phyloP scores from a whole-genome alignment of 2,113 vertebrate species.

The Thamnaconus septentrionalis region DNA sequence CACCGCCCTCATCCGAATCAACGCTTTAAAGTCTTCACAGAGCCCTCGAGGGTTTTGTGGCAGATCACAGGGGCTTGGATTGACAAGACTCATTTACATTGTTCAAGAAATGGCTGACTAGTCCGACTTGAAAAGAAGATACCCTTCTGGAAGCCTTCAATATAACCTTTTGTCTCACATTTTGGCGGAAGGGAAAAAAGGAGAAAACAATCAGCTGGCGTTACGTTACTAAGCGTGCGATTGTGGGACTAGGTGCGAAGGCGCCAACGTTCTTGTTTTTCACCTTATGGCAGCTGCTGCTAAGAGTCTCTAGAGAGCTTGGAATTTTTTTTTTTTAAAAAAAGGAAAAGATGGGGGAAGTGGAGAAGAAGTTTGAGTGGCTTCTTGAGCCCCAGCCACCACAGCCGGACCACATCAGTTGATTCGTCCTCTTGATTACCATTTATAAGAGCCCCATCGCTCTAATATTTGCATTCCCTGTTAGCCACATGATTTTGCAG shows the following conservation, averaged over 20 bases:
- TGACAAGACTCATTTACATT: constrained; percentile 81
- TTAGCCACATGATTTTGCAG: constrained; percentile 97
- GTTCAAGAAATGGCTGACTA: constrained; percentile 72
- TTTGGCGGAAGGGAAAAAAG: neutral
- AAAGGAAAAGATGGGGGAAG: neutral
- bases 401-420: constrained; percentile 96
- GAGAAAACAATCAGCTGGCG: constrained; percentile 15
- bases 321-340: constrained; percentile 72
- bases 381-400: constrained; percentile 86
- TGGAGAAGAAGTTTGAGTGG: constrained; percentile 81
- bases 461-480: constrained; percentile 99
- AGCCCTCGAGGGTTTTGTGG: constrained; percentile 73
- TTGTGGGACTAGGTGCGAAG: constrained; percentile 38
- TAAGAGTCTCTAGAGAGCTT: neutral
- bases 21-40: constrained; percentile 83
- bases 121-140: constrained; percentile 59
- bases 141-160: constrained; percentile 57
- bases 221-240: constrained; percentile 33
- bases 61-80: constrained; percentile 76
- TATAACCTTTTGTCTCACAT: constrained; percentile 67
- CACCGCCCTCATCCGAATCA: constrained; percentile 72
- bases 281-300: neutral
- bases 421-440: constrained; percentile 99
- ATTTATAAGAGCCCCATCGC: constrained; percentile 97
- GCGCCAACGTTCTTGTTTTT: constrained; percentile 29